These are phyloP conservation scores for Cremastobaeus sp. DNA, from an alignment of 2,888 invertebrate genomes.

Conservation along the genomic window DNA sequence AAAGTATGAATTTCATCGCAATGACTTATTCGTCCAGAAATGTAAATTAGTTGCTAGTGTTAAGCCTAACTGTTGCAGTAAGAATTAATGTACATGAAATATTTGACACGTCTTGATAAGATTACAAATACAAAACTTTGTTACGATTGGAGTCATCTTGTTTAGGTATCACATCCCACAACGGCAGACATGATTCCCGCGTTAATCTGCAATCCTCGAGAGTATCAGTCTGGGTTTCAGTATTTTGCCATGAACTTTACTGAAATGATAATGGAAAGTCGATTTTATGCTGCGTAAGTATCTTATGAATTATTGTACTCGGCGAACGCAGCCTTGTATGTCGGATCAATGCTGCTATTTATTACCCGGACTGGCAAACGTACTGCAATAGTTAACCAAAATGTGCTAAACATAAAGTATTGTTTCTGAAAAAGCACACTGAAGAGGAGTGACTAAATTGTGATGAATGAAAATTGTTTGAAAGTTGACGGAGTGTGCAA, in stretches of 20 bases:
- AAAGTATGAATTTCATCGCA: too few relatives aligned
- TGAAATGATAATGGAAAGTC: slow-evolving; percentile 19
- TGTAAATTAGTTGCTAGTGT: too few relatives aligned
- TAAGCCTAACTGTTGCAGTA: too few relatives aligned
- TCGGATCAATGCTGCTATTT: neutral
- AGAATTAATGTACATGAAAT: neutral
- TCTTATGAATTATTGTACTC: slow-evolving; percentile 9
- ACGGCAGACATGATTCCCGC: too few relatives aligned
- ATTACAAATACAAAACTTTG: slow-evolving; percentile 1
- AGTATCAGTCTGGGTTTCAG: slow-evolving; percentile 12
- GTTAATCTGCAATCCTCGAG: slow-evolving; percentile 1
- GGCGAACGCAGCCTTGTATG: neutral
- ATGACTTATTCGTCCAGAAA: too few relatives aligned
- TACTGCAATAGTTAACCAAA: too few relatives aligned
- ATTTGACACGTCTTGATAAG: neutral
- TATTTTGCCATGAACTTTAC: slow-evolving; percentile 22
- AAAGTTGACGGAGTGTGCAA: too few relatives aligned
- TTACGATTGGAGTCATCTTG: neutral
- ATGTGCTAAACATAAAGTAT: too few relatives aligned
- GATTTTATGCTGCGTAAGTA: slow-evolving; percentile 28
- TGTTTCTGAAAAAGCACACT: too few relatives aligned
- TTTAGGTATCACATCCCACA: slow-evolving; percentile 3
- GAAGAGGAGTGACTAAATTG: neutral
- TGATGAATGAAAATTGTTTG: too few relatives aligned
- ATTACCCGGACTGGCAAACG: too few relatives aligned